These are phyloP conservation scores for Malurus alboscapulatus DNA, from an alignment of 2,113 vertebrate species.

Conservation along the genomic window DNA sequence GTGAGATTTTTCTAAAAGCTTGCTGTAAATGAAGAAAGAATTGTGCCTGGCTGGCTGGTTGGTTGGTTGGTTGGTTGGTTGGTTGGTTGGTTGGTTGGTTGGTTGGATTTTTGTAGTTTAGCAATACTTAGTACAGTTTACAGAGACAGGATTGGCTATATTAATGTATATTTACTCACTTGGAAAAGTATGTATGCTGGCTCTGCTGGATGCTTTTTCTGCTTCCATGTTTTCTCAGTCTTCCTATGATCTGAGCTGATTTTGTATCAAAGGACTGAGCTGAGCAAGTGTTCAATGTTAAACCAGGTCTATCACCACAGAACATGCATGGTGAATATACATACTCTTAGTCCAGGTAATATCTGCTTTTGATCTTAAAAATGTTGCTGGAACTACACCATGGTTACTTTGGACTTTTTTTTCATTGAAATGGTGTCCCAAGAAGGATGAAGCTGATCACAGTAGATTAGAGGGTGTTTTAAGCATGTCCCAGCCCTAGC, in stretches of 20 bases:
- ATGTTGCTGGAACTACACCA: background rate
- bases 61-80: background rate
- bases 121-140: background rate
- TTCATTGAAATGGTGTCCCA: background rate
- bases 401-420: rapidly evolving
- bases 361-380: background rate
- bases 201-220: background rate
- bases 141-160: background rate
- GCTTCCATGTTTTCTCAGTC: background rate
- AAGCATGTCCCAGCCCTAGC: background rate
- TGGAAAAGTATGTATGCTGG: background rate
- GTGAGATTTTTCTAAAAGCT: background rate
- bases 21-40: background rate
- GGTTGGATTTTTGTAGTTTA: background rate
- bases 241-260: background rate
- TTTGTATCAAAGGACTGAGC: background rate
- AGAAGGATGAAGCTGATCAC: background rate
- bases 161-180: background rate
- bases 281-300: background rate
- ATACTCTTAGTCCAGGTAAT: background rate
- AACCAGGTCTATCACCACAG: background rate
- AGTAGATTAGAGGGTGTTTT: background rate
- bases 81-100: background rate
- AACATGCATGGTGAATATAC: background rate
- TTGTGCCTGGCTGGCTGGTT: background rate